Base-by-base conservation (phyloP, 2,888 invertebrate genomes). In the Drosophila merina region DNA sequence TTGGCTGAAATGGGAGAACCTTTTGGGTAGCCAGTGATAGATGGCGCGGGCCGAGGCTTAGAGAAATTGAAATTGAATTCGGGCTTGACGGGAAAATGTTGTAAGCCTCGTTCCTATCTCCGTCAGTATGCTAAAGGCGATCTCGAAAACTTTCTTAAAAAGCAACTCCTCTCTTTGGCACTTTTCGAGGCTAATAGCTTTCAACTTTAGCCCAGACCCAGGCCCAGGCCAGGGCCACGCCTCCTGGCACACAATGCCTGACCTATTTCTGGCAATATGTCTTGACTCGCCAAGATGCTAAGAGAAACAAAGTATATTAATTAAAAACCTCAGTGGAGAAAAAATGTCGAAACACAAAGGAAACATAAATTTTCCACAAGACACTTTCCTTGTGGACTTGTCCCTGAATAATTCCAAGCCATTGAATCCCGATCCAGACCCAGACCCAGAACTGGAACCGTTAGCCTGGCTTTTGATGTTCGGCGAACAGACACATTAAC, bases 311-410 rank as follows among this genome's bases (percentile, higher is more conserved):
- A 64, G 30, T 55, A 64, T 72, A 63, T 70, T 70, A 70, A 70
- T 70, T 70, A 70, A 70, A 70, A 63, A 55, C 55, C 64, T 45
- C 72, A 72, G 40, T 30, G 28, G 28, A 6, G 10, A 28, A 49
- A 9, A 68, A 48, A 45, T 56, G 57, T 50, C 68, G 25, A 38
- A 57, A 56, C n/a, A 87, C 87, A 82, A 82, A 87, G 82, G 82
- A 87, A 82, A 79, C 82, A 87, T 82, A 82, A 82, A 82, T 87
- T 82, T 76, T 26, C 74, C 81, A 71, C 68, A 78, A 84, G 82
- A 82, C 85, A 82, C 74, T 82, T 81, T 86, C 73, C 74, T 72
- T 57, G 74, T 67, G 52, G 57, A 44, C 59, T 57, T 56, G 67
- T 57, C 52, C 25, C 56, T 31, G 59, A 47, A 58, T 59, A 54